Percentiles rank a stretch among this genome's conserved stretches.
Conservation (phyloP, 1,140 invertebrate species). For the Gonioctena quinquepunctata region DNA sequence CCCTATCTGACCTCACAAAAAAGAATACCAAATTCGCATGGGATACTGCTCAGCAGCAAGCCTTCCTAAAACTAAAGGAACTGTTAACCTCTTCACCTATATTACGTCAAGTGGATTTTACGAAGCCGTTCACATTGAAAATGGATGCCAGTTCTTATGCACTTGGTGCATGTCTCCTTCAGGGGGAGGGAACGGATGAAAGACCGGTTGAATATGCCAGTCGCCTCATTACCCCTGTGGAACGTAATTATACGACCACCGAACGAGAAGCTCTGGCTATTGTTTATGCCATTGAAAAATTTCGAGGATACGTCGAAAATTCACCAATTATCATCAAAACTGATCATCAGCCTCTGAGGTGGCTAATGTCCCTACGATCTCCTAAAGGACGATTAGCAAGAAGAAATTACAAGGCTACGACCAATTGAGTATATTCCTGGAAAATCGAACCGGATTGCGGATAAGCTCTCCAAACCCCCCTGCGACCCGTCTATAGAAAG, state of each 20-base stretch:
- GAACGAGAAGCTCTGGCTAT: constrained; percentile 56
- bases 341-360: constrained; percentile 59
- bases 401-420: constrained; percentile 49
- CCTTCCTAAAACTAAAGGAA: constrained; percentile 39
- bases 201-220: constrained; percentile 47
- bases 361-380: constrained; percentile 56
- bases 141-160: constrained; percentile 42
- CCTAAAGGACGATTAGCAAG: constrained; percentile 52
- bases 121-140: constrained; percentile 1
- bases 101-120: constrained; percentile 15
- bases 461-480: constrained; percentile 20
- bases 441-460: constrained; percentile 23
- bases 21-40: constrained; percentile 47
- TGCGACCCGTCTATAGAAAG: neutral
- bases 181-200: constrained; percentile 51
- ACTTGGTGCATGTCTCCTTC: constrained; percentile 47
- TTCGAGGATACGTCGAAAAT: constrained; percentile 34
- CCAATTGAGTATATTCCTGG: constrained; percentile 28
- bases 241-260: constrained; percentile 29
- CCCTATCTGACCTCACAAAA: constrained; percentile 39
- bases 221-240: constrained; percentile 42
- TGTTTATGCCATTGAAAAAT: constrained; percentile 47
- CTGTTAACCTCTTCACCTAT: constrained; percentile 10
- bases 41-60: constrained; percentile 39
- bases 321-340: constrained; percentile 53